Base-by-base conservation (phyloP, 2,113 vertebrate genomes). In the Empidonax alnorum region DNA sequence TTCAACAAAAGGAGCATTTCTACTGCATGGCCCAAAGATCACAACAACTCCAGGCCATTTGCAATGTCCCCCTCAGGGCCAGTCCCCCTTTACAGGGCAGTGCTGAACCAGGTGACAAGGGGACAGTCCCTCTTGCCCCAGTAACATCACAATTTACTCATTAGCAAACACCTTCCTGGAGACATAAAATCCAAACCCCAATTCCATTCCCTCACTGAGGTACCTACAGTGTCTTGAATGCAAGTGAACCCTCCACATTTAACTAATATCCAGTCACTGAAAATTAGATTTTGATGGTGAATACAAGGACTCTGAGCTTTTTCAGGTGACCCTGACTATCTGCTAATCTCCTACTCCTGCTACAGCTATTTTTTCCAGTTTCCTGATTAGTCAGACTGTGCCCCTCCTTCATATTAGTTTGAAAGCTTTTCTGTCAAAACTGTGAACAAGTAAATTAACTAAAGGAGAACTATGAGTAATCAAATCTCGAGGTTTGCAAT, bases 401-500 rank as follows among this genome's bases (percentile, higher is more conserved):
- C 25, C 52, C 67, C 93, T 96, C 88, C 89, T 96, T 91, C 93
- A 30, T 76, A 97, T 97, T 96, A 97, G 44, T 95, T 95, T 92
- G 95, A 95, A 98, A 95, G 91, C 87, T 96, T 94, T 97, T 91
- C 88, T 97, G 96, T 96, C 95, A 97, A 96, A 98, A 96, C 84
- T 93, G 79, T 79, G 94, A 97, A 97, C 89, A 95, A 97, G 88
- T 95, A 98, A 97, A 97, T 98, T 97, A 98, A 97, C 90, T 90
- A 95, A 96, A 97, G 69, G 74, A 90, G 81, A 97, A 82, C 94
- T 90, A 95, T 81, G 83, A 97, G 84, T 96, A 97, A 97, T 97
- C 93, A 96, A 97, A 97, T 96, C 89, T 83, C 89, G 88, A 96
- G 92, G 90, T 94, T 90, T 97, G 93, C 75, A 97, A 97, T 97